Evolutionary conservation across 2,797 vertebrate genomes (phyloP).

Genomic region (Pteropus rufus): DNA sequence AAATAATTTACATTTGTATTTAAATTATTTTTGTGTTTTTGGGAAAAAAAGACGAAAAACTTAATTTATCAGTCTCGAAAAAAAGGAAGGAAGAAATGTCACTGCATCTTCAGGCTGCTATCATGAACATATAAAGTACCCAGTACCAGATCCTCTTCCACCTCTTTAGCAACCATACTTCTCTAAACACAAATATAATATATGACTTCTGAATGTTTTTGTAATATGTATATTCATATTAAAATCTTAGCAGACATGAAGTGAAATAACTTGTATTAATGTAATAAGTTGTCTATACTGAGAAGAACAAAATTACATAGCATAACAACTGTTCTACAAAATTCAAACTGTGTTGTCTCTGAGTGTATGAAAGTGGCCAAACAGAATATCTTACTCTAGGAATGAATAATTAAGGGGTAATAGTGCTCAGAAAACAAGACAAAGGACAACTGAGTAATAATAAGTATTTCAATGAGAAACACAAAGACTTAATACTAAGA

Average conservation of each 20-base stretch:
- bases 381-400: background rate
- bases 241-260: background rate
- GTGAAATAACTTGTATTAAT: background rate
- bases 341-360: background rate
- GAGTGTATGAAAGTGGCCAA: background rate
- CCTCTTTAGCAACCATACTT: background rate
- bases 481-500: background rate
- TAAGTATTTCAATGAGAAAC: background rate
- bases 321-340: background rate
- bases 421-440: background rate
- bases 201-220: background rate
- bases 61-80: background rate
- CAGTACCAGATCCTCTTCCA: background rate
- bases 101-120: background rate
- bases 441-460: background rate
- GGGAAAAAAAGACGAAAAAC: background rate
- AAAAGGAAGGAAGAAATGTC: background rate
- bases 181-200: background rate
- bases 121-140: background rate
- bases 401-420: background rate
- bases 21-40: background rate
- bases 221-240: background rate
- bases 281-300: background rate
- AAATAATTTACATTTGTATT: constrained; percentile 28
- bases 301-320: background rate